Base-by-base conservation (phyloP, 2,797 vertebrate genomes). In the Nyctibius grandis region DNA sequence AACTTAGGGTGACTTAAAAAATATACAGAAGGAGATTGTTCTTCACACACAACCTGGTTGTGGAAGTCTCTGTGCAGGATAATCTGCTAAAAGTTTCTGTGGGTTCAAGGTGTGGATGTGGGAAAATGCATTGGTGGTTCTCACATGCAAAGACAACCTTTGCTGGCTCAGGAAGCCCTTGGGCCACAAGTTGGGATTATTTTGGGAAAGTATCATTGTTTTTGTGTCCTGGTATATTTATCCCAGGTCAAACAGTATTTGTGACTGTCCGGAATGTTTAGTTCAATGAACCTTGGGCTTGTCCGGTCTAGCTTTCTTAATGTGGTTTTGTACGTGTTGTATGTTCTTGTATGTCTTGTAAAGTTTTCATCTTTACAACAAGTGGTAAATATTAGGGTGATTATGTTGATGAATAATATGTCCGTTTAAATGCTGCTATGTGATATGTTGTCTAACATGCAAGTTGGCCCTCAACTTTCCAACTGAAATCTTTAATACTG, bases 321-420 rank as follows among this genome's bases (percentile, higher is more conserved):
- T 2, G 4, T 63, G 50, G 2, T 45, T 89, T 94, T 67, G 10
- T 73, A 22, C 0, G 0, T 72, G 4, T 16, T 63, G 7, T 29
- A 8, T 57, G 7, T 50, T 91, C 59, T 72, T 80, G 11, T 50
- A 5, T 56, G 17, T 64, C 20, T 51, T 67, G 20, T 42, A 15
- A 86, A 69, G 16, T 57, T 83, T 21, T 61, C 23, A 10, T 65
- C n/a, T 67, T 73, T 48, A 14, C 33, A 61, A n/a, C 12, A 63
- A 4, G 21, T 19, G 17, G 10, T 47, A 47, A 77, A 15, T 80
- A 12, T 6, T 26, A n/a, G 61, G 29, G 9, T 61, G 40, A 48
- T 50, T 34, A 1, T 56, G 10, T 25, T 73, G 47, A 50, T 59
- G 34, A 22, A 75, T 36, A 73, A 2, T 20, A 34, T 20, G 15